Percentiles rank a stretch among this genome's conserved stretches.
These are phyloP conservation scores for Lepus americanus DNA, from an alignment of 2,113 vertebrate species.

Conservation along the genomic window DNA sequence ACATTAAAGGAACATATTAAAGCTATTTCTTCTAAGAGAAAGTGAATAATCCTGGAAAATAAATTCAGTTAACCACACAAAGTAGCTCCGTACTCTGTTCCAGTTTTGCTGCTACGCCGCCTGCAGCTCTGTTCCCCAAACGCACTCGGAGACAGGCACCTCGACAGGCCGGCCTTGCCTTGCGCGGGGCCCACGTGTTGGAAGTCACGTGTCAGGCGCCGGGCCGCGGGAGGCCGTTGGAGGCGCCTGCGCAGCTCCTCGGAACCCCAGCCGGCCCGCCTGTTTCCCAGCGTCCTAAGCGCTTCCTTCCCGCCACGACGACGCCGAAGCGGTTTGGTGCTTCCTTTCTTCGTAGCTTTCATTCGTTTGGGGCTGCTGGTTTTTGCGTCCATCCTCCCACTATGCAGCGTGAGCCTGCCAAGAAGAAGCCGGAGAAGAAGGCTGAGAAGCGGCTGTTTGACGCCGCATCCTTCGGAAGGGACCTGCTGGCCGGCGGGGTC, in stretches of 20 bases:
- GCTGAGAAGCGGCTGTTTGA: conserved; percentile 42
- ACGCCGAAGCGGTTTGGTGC: not conserved
- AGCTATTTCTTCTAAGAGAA: not conserved
- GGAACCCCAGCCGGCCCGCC: rapidly evolving
- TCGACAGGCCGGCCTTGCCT: too few relatives aligned
- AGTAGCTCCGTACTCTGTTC: not conserved
- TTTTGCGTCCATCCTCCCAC: rapidly evolving
- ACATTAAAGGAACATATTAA: not conserved
- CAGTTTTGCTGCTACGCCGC: rapidly evolving
- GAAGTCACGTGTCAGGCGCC: not conserved
- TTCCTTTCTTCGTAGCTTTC: rapidly evolving
- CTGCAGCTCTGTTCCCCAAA: rapidly evolving
- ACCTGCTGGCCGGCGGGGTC: conserved; percentile 93
- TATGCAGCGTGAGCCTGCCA: not conserved
- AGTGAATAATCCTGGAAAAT: not conserved
- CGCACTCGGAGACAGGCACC: too few relatives aligned
- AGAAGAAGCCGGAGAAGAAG: not conserved
- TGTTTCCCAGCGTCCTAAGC: not conserved
- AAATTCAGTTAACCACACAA: not conserved
- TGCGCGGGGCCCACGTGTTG: not conserved
- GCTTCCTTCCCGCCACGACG: conserved; percentile 38
- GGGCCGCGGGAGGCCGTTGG: conserved; percentile 52
- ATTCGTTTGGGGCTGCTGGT: rapidly evolving
- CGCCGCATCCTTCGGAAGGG: conserved; percentile 89
- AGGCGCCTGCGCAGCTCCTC: conserved; percentile 67